Conservation (phyloP, 1,140 invertebrate genomes). For the Sycobia sp. region DNA sequence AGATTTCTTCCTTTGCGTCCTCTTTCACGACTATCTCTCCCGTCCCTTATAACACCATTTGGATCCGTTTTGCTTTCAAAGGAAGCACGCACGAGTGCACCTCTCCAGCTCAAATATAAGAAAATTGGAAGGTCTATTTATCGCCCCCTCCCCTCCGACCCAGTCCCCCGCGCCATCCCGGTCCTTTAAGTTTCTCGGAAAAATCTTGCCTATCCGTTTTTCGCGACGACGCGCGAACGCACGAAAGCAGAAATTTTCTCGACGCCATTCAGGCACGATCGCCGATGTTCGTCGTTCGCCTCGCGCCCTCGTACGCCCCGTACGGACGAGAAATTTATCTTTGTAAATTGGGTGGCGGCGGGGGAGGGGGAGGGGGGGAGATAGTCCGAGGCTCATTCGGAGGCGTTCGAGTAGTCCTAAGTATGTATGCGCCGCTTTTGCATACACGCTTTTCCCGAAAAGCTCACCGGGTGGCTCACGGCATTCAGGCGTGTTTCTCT, state of each 20-base stretch:
- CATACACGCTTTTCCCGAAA: background rate
- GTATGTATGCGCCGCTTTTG: background rate
- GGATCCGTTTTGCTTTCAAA: background rate
- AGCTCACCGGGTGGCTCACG: conserved; percentile 1
- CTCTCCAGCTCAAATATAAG: conserved; percentile 12
- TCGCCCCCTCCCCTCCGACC: background rate
- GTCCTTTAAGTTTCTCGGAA: conserved; percentile 18
- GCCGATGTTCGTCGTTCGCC: too few relatives aligned
- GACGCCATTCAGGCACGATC: too few relatives aligned
- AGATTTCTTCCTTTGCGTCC: background rate
- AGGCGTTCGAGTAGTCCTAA: conserved; percentile 7
- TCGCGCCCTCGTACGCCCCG: background rate
- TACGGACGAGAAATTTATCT: too few relatives aligned
- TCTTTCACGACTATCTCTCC: too few relatives aligned
- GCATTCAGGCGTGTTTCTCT: conserved; percentile 4
- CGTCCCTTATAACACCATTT: too few relatives aligned
- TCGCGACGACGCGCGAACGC: conserved; percentile 5
- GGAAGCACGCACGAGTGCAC: background rate
- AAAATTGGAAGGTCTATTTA: too few relatives aligned
- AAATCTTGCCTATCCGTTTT: conserved; percentile 22
- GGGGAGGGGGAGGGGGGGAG: too few relatives aligned
- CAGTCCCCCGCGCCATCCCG: background rate
- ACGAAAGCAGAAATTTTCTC: too few relatives aligned
- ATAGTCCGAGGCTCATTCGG: background rate
- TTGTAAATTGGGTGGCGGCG: too few relatives aligned